Percentiles rank a stretch among this genome's conserved stretches.
Evolutionary conservation across 2,113 vertebrate genomes (phyloP).

Genomic region (Numenius arquata): DNA sequence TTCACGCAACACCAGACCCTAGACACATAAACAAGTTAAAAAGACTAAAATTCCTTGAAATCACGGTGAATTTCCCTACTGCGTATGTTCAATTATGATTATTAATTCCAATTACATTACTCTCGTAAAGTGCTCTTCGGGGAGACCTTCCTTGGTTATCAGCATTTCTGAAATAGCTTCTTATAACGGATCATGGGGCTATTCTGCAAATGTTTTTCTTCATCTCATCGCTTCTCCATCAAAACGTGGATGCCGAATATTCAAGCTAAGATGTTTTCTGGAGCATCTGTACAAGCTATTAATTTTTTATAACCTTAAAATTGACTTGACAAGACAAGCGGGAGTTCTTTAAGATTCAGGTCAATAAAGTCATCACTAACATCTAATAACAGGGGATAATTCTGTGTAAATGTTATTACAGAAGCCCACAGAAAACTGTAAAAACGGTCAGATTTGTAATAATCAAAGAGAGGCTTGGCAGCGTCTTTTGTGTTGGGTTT

Average conservation of each 20-base stretch:
- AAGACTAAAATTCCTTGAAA: neutral
- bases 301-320: neutral
- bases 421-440: neutral
- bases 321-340: neutral
- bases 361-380: neutral
- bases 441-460: neutral
- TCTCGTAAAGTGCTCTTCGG: neutral
- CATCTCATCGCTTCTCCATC: neutral
- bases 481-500: neutral
- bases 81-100: neutral
- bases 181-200: rapidly evolving
- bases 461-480: neutral
- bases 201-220: neutral
- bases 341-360: neutral
- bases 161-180: neutral
- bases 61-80: neutral
- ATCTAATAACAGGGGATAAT: neutral
- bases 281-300: neutral
- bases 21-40: neutral
- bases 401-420: neutral
- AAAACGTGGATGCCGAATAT: neutral
- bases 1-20: neutral
- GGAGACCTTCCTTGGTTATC: neutral
- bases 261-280: neutral
- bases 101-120: neutral